phyloP scores from a whole-genome alignment of 2,888 invertebrate genomes.

The Idaea straminata region DNA sequence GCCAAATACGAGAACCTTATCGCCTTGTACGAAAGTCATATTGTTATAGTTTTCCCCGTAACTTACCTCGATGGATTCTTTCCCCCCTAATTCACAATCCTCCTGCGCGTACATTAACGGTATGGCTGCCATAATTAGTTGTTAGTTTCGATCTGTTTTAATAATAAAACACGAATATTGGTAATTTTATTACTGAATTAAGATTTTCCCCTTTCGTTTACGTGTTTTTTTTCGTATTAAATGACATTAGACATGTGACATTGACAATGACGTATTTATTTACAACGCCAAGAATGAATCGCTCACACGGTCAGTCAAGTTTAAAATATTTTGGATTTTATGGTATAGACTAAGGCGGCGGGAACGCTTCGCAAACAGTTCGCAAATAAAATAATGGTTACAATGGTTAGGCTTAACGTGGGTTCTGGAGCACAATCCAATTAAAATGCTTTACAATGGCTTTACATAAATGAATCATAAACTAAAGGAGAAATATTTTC shows the following conservation, averaged over 20 bases:
- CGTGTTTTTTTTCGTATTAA: slow-evolving; percentile 22
- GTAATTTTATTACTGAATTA: slow-evolving; percentile 17
- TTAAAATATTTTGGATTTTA: not conserved
- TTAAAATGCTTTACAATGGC: not conserved
- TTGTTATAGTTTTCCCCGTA: not conserved
- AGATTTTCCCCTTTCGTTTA: slow-evolving; percentile 30
- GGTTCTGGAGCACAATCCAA: no score
- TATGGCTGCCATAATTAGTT: slow-evolving; percentile 67
- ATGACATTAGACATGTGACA: slow-evolving; percentile 14
- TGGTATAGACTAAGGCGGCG: not conserved
- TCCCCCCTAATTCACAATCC: slow-evolving; percentile 84
- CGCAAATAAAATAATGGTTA: no score
- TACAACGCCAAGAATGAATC: not conserved
- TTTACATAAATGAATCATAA: no score
- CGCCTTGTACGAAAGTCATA: not conserved
- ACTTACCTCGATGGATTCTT: slow-evolving; percentile 75
- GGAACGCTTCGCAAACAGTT: no score
- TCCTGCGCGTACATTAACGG: slow-evolving; percentile 83
- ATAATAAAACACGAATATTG: not conserved
- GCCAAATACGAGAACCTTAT: slow-evolving; percentile 7
- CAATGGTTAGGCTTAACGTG: no score
- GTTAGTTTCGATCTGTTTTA: slow-evolving; percentile 9
- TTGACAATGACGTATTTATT: slow-evolving; percentile 5
- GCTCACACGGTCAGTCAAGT: not conserved
- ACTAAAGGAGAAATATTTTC: not conserved